Evolutionary conservation across 2,797 vertebrate genomes (phyloP).

Genomic region (Telmatherina bonti): DNA sequence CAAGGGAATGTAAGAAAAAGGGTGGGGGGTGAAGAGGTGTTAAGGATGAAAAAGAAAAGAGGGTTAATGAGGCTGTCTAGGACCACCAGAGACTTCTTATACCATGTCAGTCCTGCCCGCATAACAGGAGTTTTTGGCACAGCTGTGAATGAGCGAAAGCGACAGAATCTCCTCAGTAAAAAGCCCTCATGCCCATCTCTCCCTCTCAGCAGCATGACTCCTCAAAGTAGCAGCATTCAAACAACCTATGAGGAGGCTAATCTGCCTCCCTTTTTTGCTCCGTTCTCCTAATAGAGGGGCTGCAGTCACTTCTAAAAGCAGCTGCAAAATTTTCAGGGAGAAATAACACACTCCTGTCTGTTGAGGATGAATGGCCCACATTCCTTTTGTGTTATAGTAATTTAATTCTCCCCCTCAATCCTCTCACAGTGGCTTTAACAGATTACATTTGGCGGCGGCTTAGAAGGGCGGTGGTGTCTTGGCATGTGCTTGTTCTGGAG

Average conservation of each 20-base stretch:
- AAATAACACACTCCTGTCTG: slow-evolving; percentile 72
- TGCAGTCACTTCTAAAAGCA: slow-evolving; percentile 69
- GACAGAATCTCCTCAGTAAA: slow-evolving; percentile 43
- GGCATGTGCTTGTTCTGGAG: slow-evolving; percentile 60
- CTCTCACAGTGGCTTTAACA: slow-evolving; percentile 72
- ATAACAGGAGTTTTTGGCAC: slow-evolving; percentile 39
- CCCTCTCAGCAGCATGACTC: slow-evolving; percentile 53
- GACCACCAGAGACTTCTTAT: slow-evolving; percentile 65
- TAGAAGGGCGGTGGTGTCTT: slow-evolving; percentile 68
- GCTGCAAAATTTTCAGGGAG: slow-evolving; percentile 77
- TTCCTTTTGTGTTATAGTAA: slow-evolving; percentile 74
- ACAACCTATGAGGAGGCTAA: slow-evolving; percentile 65
- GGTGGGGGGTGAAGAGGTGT: slow-evolving; percentile 5
- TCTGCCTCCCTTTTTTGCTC: slow-evolving; percentile 58
- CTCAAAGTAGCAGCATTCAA: slow-evolving; percentile 61
- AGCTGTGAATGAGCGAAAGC: slow-evolving; percentile 39
- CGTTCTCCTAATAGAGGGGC: slow-evolving; percentile 50
- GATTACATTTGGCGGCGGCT: slow-evolving; percentile 76
- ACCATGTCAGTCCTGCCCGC: slow-evolving; percentile 46
- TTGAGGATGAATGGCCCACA: slow-evolving; percentile 77
- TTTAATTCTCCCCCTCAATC: slow-evolving; percentile 73
- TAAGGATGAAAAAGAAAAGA: slow-evolving; percentile 52
- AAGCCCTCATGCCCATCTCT: slow-evolving; percentile 51
- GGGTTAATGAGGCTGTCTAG: slow-evolving; percentile 65
- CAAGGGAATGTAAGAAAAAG: slow-evolving; percentile 18